Evolutionary conservation across 2,113 vertebrate genomes (phyloP), one percentile per base, ranked within the genome.

Genomic region (Leptobrachium ailaonicum): DNA sequence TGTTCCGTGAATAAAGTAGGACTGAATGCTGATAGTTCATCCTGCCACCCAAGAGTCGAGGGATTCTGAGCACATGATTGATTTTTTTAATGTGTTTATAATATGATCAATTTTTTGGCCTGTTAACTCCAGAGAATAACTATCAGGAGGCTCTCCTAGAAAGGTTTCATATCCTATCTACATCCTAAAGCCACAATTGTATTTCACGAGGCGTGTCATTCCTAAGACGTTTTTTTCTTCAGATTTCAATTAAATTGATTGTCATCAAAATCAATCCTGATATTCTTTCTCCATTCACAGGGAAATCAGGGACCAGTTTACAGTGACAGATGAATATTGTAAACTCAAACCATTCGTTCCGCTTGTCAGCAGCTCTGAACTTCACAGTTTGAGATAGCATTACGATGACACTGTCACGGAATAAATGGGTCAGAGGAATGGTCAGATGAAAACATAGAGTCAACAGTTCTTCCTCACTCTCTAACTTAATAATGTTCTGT

Each of bases 331-430:
- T 85, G 88, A 94, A 84, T 82, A 82, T 74, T 53, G 81, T 56
- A 79, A 84, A 80, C 87, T 85, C 64, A 88, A 86, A 85, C 82
- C 87, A 85, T 88, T 88, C 85, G 88, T 92, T 92, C 88, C 50
- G 66, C 90, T 86, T 92, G 91, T 92, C 91, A 92, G 85, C 80
- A 73, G 86, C 85, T 77, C 68, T 82, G 86, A 88, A 85, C 53
- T 62, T 86, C 69, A 82, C 73, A 83, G 88, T 84, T 85, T 44
- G 42, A 90, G 88, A 89, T 60, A 73, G 84, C 82, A 85, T 85
- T 75, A 82, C 13, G 82, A 88, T 88, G 89, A 88, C 91, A 91
- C 87, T 80, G 71, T 50, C 4, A 69, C 79, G 69, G 2, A 80
- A 72, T 82, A 90, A 89, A 66, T 85, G 86, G 88, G 90, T 92